Base-by-base conservation (phyloP, 1,140 invertebrate species). In the Drosophila sechellia region DNA sequence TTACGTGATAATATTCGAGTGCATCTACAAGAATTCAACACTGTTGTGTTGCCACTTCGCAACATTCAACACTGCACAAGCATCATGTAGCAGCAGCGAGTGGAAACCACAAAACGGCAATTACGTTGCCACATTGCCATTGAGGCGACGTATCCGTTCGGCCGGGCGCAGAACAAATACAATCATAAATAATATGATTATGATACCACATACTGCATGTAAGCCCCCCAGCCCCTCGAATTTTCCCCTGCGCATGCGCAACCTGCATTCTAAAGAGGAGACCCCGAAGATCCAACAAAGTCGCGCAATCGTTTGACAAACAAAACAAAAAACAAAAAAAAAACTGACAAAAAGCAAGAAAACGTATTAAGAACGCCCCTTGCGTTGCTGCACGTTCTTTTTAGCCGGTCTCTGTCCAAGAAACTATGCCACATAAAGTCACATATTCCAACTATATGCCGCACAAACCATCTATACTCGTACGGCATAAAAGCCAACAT, bases 121-220 rank as follows among this genome's bases (percentile, higher is more conserved):
- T 72, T 72, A 72, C 66, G 49, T 69, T 70, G 66, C 66, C 66
- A 70, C 66, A 70, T 70, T 70, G 66, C 66, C 66, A 49, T 53
- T 39, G 63, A 49, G 17, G 48, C 42, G 15, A 56, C 45, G 40
- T 56, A 56, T 65, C 59, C 60, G 60, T 11, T 45, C 37, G 35
- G 31, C 31, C 27, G 37, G 40, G n/a, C 37, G 59, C 79, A 81
- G 78, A 81, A 76, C 81, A 81, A 81, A 86, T 87, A 81, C 78
- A 81, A 87, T 86, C 83, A 81, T 86, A 86, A 86, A 86, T 81
- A 86, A 86, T 87, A 81, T 83, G 83, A 86, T 86, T 86, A 86
- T 86, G 83, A 86, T 86, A 79, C 75, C 79, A 77, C 78, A 65
- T 71, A 58, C 54, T 43, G 55, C 17, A 13, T 11, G 27, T 49